Evolutionary conservation across 2,888 invertebrate genomes (phyloP).

Genomic region (Zhengitettix transpicula): DNA sequence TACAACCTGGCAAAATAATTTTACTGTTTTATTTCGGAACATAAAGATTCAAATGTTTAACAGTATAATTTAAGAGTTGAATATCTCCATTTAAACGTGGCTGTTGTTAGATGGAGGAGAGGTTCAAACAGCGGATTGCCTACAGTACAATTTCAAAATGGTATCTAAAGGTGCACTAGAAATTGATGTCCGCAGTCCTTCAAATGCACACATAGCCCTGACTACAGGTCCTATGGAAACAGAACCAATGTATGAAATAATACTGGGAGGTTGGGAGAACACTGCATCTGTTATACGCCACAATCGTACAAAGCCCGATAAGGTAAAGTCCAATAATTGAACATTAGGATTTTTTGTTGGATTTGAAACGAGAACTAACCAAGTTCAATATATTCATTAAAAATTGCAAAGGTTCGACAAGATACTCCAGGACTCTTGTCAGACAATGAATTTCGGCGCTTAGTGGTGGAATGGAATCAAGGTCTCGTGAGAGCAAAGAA

Average conservation of each 20-base stretch:
- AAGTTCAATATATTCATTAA: not conserved
- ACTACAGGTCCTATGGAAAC: conserved; percentile 35
- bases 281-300: conserved; percentile 44
- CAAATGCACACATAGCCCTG: conserved; percentile 47
- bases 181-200: conserved; percentile 41
- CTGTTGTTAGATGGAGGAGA: conserved; percentile 29
- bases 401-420: conserved; percentile 29
- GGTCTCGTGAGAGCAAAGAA: conserved; percentile 29
- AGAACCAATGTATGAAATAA: conserved; percentile 46
- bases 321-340: conserved; percentile 26
- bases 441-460: conserved; percentile 36
- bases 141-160: conserved; percentile 41
- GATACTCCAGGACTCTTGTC: conserved; percentile 40
- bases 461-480: conserved; percentile 38
- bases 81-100: too few species aligned
- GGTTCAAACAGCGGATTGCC: conserved; percentile 33
- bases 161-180: conserved; percentile 34
- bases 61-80: too few species aligned
- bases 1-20: too few species aligned
- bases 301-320: conserved; percentile 43
- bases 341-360: too few species aligned
- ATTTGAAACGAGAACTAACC: not conserved
- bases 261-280: conserved; percentile 53
- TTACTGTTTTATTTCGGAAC: too few species aligned
- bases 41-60: too few species aligned